Base-by-base conservation (phyloP, 2,797 vertebrate species). In the Caiman crocodilus region DNA sequence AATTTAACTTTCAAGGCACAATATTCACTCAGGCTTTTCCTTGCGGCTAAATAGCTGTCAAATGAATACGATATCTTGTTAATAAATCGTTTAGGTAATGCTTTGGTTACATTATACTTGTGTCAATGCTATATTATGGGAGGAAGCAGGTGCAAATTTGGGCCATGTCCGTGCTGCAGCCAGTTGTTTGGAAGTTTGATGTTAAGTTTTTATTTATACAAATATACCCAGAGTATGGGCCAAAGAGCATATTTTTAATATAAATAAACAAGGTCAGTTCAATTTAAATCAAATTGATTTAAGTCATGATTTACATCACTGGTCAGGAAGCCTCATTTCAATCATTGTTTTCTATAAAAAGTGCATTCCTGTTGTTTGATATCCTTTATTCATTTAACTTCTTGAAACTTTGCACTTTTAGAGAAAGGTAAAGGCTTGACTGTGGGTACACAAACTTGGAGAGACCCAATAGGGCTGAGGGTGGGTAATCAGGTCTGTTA, bases 141-240 rank as follows among this genome's bases (percentile, higher is more conserved):
- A 95, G 28, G 71, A 7, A 88, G 35, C 28, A 91, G 90, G 58
- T 91, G 65, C 84, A 93, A 55, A 69, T 83, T 8, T 83, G 58
- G 32, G 58, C 8, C 79, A 4, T 12, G 8, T 35, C 84, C 84
- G 86, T 92, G 57, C 25, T 87, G 65, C 30, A 78, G 61, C 15
- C 3, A 1, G 14, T 50, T 88, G 32, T 81, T 50, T 84, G 15
- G 50, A 28, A 2, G 2, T 60, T 69, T 14, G 14, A 75, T 17
- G 21, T 26, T 90, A 71, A 58, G 23, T 35, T 92, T 85, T 78
- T 77, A 77, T 85, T 85, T 87, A 61, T 56, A 50, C 42, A 87
- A 74, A 56, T 50, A 76, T 83, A 91, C 12, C 4, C 18, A 17
- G 18, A 15, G 82, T 35, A 2, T 93, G 11, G 2, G 14, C 71